phyloP scores from a whole-genome alignment of 1,140 invertebrate genomes.

The Akabosia matsudoensis region DNA sequence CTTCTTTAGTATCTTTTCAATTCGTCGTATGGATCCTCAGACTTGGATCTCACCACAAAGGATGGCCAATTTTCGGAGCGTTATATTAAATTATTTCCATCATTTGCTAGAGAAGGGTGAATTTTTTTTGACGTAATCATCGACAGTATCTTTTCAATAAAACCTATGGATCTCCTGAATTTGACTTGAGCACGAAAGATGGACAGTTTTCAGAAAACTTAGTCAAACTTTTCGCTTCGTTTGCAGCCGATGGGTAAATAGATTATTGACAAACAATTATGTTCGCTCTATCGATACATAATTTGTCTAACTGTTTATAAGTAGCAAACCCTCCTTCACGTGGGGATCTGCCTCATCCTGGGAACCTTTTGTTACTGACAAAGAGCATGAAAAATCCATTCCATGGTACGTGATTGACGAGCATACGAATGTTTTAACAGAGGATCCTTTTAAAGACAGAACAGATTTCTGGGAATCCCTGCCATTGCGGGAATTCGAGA shows the following conservation, averaged over 20 bases:
- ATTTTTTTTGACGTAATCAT: neutral
- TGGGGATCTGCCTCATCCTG: neutral
- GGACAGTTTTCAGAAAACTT: slow-evolving; percentile 14
- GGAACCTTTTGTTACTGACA: neutral
- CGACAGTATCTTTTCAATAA: slow-evolving; percentile 15
- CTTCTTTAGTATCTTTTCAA: slow-evolving; percentile 8
- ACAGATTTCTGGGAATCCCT: slow-evolving; percentile 8
- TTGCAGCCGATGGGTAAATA: slow-evolving; percentile 20
- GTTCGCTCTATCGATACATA: neutral
- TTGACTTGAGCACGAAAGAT: neutral
- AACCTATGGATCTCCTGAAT: neutral
- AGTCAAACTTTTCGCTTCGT: neutral
- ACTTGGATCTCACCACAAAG: neutral
- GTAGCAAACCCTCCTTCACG: slow-evolving; percentile 7
- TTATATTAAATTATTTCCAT: neutral
- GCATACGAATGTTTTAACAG: neutral
- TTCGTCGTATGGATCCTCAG: neutral
- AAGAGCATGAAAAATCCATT: neutral
- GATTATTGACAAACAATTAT: neutral
- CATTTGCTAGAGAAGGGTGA: slow-evolving; percentile 26
- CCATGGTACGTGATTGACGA: neutral
- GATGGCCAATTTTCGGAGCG: slow-evolving; percentile 15
- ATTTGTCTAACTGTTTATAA: neutral
- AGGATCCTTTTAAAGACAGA: slow-evolving; percentile 8
- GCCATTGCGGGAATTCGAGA: neutral